Conservation (phyloP, 2,113 vertebrate genomes). For the Hemiscyllium ocellatum region DNA sequence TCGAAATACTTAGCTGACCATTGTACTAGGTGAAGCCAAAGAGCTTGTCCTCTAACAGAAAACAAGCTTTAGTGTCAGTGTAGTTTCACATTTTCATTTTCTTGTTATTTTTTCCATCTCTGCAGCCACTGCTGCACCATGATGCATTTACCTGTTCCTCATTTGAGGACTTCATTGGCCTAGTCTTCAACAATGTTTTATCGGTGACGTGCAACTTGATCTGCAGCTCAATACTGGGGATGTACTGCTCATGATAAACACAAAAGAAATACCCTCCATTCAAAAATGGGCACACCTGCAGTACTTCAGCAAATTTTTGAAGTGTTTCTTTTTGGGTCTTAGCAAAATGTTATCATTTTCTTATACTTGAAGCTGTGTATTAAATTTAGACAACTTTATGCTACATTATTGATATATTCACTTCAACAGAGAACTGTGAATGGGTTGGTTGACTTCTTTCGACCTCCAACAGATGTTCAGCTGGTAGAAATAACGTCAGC, state of each 20-base stretch:
- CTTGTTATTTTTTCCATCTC: background rate
- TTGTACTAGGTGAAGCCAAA: background rate
- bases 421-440: slow-evolving; percentile 80
- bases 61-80: no score
- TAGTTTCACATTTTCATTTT: background rate
- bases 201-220: background rate
- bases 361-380: background rate
- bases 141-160: background rate
- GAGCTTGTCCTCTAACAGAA: background rate
- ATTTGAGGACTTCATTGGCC: background rate
- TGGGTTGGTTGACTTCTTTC: slow-evolving; percentile 80
- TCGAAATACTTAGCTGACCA: background rate
- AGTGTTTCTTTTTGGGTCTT: background rate
- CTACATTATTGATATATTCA: slow-evolving; percentile 40
- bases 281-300: background rate
- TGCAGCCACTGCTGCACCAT: background rate
- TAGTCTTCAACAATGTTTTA: background rate
- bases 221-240: background rate
- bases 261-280: no score
- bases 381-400: background rate
- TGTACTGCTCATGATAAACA: no score
- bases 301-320: background rate
- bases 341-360: background rate
- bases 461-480: slow-evolving; percentile 78
- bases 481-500: slow-evolving; percentile 84